These are phyloP conservation scores for Microplitis deprimator DNA, from an alignment of 2,888 invertebrate species.

Conservation along the genomic window DNA sequence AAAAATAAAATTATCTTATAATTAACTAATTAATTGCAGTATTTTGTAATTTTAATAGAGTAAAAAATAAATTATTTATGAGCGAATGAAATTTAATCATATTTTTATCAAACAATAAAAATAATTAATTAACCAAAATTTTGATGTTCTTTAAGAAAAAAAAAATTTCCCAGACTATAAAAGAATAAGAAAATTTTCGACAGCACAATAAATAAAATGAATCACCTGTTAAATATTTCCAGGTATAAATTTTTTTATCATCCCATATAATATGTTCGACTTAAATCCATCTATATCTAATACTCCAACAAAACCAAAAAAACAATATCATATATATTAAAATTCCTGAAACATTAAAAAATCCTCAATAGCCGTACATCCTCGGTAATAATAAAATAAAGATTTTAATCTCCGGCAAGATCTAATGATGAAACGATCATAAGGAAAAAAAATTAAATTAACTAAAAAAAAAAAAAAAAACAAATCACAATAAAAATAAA, in stretches of 20 bases:
- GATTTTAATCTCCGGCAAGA: neutral
- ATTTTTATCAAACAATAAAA: no score
- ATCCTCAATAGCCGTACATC: neutral
- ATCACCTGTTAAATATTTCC: neutral
- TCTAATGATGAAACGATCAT: neutral
- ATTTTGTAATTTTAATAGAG: neutral
- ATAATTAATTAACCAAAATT: no score
- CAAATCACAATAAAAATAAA: neutral
- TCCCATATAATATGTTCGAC: neutral
- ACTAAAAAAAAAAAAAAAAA: neutral
- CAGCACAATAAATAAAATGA: neutral
- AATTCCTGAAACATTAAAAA: neutral
- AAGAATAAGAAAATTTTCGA: neutral
- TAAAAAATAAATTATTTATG: neutral
- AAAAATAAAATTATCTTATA: neutral
- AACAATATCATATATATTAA: neutral
- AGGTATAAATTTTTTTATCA: neutral
- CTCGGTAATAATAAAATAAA: neutral
- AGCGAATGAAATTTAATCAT: neutral
- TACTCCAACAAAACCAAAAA: neutral
- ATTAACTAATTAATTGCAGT: neutral
- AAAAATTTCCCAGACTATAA: no score
- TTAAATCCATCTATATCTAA: neutral
- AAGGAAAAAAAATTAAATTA: conserved; percentile 6
- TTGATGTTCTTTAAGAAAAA: no score